Base-by-base conservation (phyloP, 2,797 vertebrate species). In the Pempheris klunzingeri region DNA sequence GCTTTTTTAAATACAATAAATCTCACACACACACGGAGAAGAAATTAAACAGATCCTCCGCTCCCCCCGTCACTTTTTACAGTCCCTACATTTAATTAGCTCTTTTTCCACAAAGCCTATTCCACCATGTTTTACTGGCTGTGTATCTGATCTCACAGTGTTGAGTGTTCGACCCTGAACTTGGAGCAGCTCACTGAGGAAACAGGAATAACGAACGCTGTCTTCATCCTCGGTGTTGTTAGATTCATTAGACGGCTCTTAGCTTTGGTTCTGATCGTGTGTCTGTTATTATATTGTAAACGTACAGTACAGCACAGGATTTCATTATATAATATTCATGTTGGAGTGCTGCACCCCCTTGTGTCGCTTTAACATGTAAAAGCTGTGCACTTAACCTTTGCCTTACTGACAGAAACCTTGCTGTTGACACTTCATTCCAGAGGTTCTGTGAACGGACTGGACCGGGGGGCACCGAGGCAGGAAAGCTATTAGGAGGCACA, bases 401-500 rank as follows among this genome's bases (percentile, higher is more conserved):
- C 78, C 80, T 72, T 70, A 41, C 44, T 74, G 75, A 82, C 87
- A 67, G 55, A 59, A 69, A 71, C 63, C 49, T 68, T 50, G 67
- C 34, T 71, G 62, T 78, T 62, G 66, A 87, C 80, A 74, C 61
- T 68, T 65, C 12, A 78, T 85, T 86, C 80, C 80, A 63, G 36
- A 76, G 65, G 39, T 80, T 86, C 66, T 61, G 75, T 62, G 75
- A 81, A 66, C 82, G 75, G 58, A 59, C 72, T 18, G 76, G 81
- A 71, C 65, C 52, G 55, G 34, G 53, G 78, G 75, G 77, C 82
- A 62, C 50, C 50, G 62, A 82, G 44, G 80, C 67, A 77, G 69
- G 50, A 78, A 78, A 90, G 77, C 82, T 87, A 88, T 91, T 90
- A 87, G 88, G 79, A 77, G 74, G 62, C 83, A 88, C 82, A 63